Base-by-base conservation (phyloP, 2,113 vertebrate genomes). In the Argyrosomus japonicus region DNA sequence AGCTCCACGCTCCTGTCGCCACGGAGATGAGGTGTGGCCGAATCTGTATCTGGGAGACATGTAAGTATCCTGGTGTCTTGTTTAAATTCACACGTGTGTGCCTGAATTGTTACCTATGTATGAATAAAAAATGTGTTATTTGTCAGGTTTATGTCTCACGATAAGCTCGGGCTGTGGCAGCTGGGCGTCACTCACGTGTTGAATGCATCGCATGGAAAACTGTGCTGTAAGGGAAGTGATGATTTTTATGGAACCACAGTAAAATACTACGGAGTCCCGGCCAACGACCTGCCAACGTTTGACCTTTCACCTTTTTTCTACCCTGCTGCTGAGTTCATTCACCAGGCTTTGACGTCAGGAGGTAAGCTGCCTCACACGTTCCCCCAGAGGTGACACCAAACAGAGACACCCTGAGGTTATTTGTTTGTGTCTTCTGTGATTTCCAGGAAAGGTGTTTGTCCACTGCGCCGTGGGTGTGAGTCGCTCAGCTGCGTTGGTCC, bases 1-100 rank as follows among this genome's bases (percentile, higher is more conserved):
- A 0, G 96, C 96, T 25, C 87, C 89, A 23, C 77, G 91, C 19
- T 98, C 97, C 40, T 96, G 96, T 93, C 95, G 93, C 64, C 97
- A 95, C 0, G 95, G 95, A 51, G 97, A 99, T 36, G 97, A 99
- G 94, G 97, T 98, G 13, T 99, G 97, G 97, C 97, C 97, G 6
- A 96, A 96, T 75, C 94, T 99, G 81, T 97, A 96, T 90, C 91
- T 99, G 79, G 97, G 97, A 89, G 97, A 99, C 84, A 96, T 96
- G 97, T 99, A 90, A 97, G 97, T 96, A 60, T 81, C 12, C 11
- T 40, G 29, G 32, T 15, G 15, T 7, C 48, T 6, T 27, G 10
- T 19, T 70, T n/a, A 18, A 61, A 6, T 43, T 75, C 14, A 8
- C 0, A 1, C 5, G 2, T 5, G 1, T n/a, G 2, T 27, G n/a